These are phyloP conservation scores for Tachina lurida DNA, from an alignment of 2,888 invertebrate genomes.

Conservation along the genomic window DNA sequence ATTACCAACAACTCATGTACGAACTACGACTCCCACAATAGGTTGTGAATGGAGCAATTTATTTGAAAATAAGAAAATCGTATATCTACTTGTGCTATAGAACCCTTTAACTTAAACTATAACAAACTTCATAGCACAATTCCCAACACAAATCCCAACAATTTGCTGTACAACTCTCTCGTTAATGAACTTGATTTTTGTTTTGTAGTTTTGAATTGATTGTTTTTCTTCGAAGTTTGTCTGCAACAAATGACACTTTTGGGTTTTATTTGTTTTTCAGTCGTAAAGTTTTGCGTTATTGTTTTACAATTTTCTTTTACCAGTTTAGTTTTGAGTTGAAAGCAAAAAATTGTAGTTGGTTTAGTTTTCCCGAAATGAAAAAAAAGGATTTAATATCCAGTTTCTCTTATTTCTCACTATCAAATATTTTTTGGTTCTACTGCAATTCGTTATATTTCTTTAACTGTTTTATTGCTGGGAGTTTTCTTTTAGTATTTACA, in stretches of 20 bases:
- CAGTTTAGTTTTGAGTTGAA: slow-evolving; percentile 2
- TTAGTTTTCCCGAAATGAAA: slow-evolving; percentile 56
- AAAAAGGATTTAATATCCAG: slow-evolving; percentile 34
- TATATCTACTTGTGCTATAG: no score
- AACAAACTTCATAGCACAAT: no score
- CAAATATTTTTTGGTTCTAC: slow-evolving; percentile 21
- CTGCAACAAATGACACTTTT: slow-evolving; percentile 48
- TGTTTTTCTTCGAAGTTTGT: slow-evolving; percentile 41
- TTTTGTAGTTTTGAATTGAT: slow-evolving; percentile 34
- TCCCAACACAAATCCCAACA: not conserved
- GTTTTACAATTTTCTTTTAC: slow-evolving; percentile 57
- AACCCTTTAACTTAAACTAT: no score
- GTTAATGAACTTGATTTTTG: slow-evolving; percentile 62
- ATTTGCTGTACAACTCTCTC: slow-evolving; percentile 39
- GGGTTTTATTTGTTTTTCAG: slow-evolving; percentile 22
- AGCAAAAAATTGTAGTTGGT: slow-evolving; percentile 19
- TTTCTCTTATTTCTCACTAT: slow-evolving; percentile 9
- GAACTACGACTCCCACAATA: no score
- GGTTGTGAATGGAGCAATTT: no score
- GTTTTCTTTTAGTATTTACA: slow-evolving; percentile 5
- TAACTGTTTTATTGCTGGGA: no score
- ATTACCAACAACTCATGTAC: no score
- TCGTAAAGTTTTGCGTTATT: slow-evolving; percentile 53
- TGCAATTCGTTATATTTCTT: not conserved
- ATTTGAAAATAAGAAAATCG: no score